Conservation (phyloP, 2,113 vertebrate genomes). For the Mellivora capensis region DNA sequence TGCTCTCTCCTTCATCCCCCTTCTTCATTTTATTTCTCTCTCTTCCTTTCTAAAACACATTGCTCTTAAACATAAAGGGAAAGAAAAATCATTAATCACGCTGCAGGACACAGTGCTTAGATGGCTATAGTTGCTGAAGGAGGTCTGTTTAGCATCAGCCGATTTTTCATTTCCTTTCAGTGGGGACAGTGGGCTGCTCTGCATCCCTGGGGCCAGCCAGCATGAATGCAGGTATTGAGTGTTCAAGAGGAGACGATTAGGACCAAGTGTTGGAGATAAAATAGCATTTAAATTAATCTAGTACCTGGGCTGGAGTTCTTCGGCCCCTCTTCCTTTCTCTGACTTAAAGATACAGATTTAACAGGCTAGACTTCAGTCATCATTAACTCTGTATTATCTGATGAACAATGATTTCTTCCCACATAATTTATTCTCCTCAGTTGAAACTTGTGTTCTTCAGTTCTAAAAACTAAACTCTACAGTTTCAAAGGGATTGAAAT, state of each 20-base stretch:
- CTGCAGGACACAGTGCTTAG: conserved; percentile 82
- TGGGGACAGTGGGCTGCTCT: conserved; percentile 81
- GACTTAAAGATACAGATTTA: conserved; percentile 39
- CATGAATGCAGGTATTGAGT: conserved; percentile 82
- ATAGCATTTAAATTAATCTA: conserved; percentile 74
- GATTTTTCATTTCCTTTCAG: conserved; percentile 86
- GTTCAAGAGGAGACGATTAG: conserved; percentile 79
- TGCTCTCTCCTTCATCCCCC: neutral
- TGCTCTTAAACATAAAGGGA: conserved; percentile 76
- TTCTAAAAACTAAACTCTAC: neutral
- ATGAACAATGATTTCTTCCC: neutral
- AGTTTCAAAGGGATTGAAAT: neutral
- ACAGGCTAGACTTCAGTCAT: conserved; percentile 37
- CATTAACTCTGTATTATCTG: conserved; percentile 9
- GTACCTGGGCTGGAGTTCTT: conserved; percentile 54
- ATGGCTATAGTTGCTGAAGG: conserved; percentile 79
- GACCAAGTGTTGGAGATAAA: conserved; percentile 72
- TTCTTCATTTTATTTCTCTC: conserved; percentile 62
- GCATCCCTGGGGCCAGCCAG: conserved; percentile 76
- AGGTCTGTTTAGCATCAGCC: conserved; percentile 84
- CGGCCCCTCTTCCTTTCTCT: conserved; percentile 18
- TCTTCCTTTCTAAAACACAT: conserved; percentile 4
- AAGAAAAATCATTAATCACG: conserved; percentile 83
- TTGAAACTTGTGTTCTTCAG: neutral
- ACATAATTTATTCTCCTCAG: neutral